A percentile compares a stretch with the other conserved stretches of the same genome.
Conservation (phyloP, 2,113 vertebrate genomes). For the Odontophorus gujanensis region DNA sequence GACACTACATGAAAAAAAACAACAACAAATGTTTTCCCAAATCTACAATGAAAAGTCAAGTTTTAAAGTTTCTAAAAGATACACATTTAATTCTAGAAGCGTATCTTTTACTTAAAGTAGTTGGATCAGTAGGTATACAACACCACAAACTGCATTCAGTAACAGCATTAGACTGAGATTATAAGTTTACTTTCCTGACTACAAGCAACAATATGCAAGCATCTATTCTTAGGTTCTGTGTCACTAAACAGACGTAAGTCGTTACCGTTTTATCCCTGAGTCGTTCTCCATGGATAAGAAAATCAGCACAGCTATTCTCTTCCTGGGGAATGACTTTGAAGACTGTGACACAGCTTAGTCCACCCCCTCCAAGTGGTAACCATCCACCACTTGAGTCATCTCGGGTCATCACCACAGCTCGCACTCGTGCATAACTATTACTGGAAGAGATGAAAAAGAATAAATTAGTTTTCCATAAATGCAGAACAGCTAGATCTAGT, state of each 20-base stretch:
- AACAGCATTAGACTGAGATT: neutral
- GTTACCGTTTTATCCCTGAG: constrained; percentile 99
- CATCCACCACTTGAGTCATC: constrained; percentile 99
- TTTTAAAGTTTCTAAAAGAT: neutral
- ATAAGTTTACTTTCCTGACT: neutral
- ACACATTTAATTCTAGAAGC: neutral
- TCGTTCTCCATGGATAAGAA: constrained; percentile 97
- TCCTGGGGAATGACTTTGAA: constrained; percentile 92
- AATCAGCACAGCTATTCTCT: constrained; percentile 90
- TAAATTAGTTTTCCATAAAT: constrained; percentile 72
- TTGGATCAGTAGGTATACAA: neutral
- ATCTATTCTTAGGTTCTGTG: neutral
- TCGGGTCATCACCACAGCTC: constrained; percentile 99
- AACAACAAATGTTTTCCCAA: neutral
- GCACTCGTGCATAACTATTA: constrained; percentile 97
- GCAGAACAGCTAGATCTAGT: constrained; percentile 20
- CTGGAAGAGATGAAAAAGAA: constrained; percentile 82
- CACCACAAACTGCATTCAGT: neutral
- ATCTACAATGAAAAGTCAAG: neutral
- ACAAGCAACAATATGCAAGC: neutral
- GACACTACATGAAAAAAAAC: neutral
- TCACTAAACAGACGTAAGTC: neutral
- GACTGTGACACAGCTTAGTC: constrained; percentile 96
- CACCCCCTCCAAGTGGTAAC: constrained; percentile 95
- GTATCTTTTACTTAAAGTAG: neutral